Base-by-base conservation (phyloP, 2,888 invertebrate species). In the Crematogaster levior region DNA sequence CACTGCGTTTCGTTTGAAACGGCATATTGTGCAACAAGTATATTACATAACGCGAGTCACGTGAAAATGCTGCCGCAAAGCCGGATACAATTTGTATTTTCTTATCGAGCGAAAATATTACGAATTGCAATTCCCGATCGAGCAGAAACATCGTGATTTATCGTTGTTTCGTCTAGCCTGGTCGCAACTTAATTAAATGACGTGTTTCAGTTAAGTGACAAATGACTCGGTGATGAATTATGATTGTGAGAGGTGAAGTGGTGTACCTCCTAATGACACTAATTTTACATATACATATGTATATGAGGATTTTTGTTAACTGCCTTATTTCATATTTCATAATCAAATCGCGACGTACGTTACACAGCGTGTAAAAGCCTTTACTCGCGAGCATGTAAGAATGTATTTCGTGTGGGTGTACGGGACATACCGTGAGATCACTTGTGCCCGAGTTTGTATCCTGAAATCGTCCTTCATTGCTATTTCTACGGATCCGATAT, bases 361-460 rank as follows among this genome's bases (percentile, higher is more conserved):
- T 21, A 1, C 10, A 12, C 37, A 40, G 60, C 46, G 46, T 60
- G 73, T 34, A 73, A 21, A 60, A 9, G 46, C 46, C 46, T 73
- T 73, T 58, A 46, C 6, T 24, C 24, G 43, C 10, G 61, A 68
- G 34, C 51, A 12, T 24, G 7, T 30, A 37, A n/a, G 30, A 68
- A 30, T 43, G 15, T 58, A 34, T 58, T 24, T 30, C 65, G 37
- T 53, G 48, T 60, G 66, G 48, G 82, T 68, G 66, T 73, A 24
- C 18, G 24, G 48, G 21, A 51, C 72, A 61, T 43, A 61, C 27
- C 21, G 73, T 18, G 72, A 61, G 56, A 73, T 48, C 81, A 48
- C 70, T 46, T 15, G 37, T 30, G 61, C 63, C 40, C 74, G 74
- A 48, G 43, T 51, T 65, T 37, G 74, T 65, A 81, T 74, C 40